phyloP scores from a whole-genome alignment of 2,113 vertebrate genomes.

The Climacteris rufus region DNA sequence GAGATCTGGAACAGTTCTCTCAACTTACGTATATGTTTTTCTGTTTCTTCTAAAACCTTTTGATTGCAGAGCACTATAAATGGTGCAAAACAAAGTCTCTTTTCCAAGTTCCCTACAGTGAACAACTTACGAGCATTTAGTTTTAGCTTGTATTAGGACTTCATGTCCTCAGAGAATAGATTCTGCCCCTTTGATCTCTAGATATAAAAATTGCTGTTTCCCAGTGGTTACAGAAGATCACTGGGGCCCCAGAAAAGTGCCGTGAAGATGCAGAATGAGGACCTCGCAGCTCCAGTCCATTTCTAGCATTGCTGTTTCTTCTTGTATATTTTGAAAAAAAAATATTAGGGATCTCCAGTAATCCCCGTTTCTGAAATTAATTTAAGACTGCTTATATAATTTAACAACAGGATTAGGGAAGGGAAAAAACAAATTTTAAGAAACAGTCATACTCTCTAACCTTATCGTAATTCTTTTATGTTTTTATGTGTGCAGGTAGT shows the following conservation, averaged over 20 bases:
- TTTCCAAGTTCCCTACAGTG: conserved; percentile 35
- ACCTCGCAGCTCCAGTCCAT: neutral
- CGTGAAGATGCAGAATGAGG: neutral
- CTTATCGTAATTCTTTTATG: neutral
- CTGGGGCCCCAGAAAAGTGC: neutral
- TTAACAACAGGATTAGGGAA: neutral
- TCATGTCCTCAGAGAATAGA: neutral
- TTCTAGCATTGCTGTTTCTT: neutral
- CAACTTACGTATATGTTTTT: neutral
- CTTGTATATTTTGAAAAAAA: neutral
- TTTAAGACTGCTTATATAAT: neutral
- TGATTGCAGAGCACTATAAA: neutral
- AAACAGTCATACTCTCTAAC: neutral
- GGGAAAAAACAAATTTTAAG: neutral
- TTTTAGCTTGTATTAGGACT: neutral
- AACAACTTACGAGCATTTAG: neutral
- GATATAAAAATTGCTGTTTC: conserved; percentile 12
- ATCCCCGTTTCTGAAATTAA: neutral
- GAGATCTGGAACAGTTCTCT: neutral
- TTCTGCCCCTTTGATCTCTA: conserved; percentile 24
- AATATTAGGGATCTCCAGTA: neutral
- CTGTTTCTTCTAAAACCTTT: neutral
- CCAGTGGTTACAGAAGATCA: neutral
- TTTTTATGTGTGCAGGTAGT: neutral
- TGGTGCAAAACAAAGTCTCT: conserved; percentile 2